phyloP scores from a whole-genome alignment of 2,113 vertebrate species.

The Hyperoodon ampullatus region DNA sequence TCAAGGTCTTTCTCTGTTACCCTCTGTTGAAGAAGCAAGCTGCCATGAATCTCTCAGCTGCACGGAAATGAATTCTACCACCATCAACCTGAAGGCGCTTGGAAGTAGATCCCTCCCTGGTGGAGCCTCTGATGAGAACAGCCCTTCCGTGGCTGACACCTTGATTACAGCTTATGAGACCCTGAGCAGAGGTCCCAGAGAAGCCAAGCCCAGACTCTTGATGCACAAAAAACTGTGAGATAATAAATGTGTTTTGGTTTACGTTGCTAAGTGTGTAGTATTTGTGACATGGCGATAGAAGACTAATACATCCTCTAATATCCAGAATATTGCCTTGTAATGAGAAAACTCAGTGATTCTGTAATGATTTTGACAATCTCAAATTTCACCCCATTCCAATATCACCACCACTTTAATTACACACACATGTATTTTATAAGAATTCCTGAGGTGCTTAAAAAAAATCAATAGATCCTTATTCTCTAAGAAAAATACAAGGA shows the following conservation, averaged over 20 bases:
- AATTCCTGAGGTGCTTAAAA: neutral
- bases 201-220: neutral
- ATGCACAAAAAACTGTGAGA: neutral
- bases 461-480: neutral
- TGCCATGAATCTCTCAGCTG: neutral
- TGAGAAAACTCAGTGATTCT: neutral
- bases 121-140: neutral
- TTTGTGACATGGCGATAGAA: neutral
- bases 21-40: neutral
- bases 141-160: neutral
- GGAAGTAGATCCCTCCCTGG: neutral
- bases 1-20: neutral
- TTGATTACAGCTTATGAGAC: neutral
- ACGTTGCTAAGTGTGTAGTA: neutral
- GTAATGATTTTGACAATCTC: constrained; percentile 13
- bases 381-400: neutral
- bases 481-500: neutral
- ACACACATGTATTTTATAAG: neutral
- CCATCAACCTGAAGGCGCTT: neutral
- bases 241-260: neutral
- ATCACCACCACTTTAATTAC: neutral
- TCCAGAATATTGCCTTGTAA: neutral
- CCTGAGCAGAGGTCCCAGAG: neutral
- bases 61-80: neutral
- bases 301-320: neutral